A percentile compares a stretch with the other conserved stretches of the same genome.
Conservation (phyloP, 2,797 vertebrate genomes). For the Hafferia zeledoni region DNA sequence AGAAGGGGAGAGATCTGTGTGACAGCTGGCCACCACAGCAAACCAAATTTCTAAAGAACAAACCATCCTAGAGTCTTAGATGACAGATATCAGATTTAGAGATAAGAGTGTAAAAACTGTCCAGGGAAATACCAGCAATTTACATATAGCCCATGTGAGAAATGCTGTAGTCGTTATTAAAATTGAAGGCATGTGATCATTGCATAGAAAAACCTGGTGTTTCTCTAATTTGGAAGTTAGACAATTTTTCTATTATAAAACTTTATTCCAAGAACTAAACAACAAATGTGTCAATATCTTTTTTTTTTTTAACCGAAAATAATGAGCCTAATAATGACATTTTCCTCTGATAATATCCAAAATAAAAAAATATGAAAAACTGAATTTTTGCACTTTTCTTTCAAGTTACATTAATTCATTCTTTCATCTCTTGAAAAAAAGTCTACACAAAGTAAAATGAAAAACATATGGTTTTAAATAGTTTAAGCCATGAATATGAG, state of each 20-base stretch:
- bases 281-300: background rate
- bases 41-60: background rate
- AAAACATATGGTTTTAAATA: conserved; percentile 57
- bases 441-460: conserved; percentile 49
- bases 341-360: background rate
- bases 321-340: background rate
- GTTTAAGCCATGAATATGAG: conserved; percentile 47
- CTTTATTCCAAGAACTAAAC: background rate
- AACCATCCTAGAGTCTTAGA: background rate
- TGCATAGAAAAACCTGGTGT: background rate
- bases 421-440: conserved; percentile 53
- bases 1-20: background rate
- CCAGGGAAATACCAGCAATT: background rate
- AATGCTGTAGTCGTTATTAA: background rate
- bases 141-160: background rate
- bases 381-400: conserved; percentile 44
- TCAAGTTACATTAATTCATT: conserved; percentile 50
- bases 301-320: background rate
- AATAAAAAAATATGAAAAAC: conserved; percentile 10
- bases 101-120: background rate
- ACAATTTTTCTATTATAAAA: background rate
- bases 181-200: background rate
- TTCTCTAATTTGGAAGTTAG: background rate
- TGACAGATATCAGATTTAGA: background rate
- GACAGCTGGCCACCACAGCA: background rate